These are phyloP conservation scores for Acronicta leporina DNA, from an alignment of 2,888 invertebrate species.

Conservation along the genomic window DNA sequence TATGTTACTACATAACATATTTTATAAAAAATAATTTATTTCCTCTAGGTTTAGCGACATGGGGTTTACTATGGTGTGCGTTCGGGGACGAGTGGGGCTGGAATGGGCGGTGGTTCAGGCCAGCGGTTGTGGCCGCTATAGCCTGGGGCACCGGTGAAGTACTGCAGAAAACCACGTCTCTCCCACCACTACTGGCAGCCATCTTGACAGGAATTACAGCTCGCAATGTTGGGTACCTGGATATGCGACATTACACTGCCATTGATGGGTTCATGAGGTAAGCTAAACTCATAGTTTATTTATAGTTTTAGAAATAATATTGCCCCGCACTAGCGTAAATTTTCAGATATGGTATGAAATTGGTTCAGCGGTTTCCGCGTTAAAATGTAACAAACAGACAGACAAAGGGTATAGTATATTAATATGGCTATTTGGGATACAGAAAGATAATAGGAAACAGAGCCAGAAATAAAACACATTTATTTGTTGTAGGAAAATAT, in stretches of 20 bases:
- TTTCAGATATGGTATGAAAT: no score
- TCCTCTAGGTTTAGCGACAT: slow-evolving; percentile 70
- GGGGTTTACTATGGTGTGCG: slow-evolving; percentile 75
- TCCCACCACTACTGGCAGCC: slow-evolving; percentile 79
- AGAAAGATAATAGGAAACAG: no score
- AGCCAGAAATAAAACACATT: background rate
- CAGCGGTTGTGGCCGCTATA: slow-evolving; percentile 66
- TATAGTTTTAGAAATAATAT: background rate
- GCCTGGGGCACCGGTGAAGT: slow-evolving; percentile 77
- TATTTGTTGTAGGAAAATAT: slow-evolving; percentile 73
- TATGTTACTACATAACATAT: no score
- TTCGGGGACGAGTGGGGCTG: slow-evolving; percentile 77
- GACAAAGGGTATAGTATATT: no score
- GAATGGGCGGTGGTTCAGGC: slow-evolving; percentile 76
- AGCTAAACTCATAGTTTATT: background rate
- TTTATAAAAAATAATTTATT: background rate
- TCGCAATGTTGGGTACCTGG: slow-evolving; percentile 74
- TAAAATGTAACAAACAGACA: no score
- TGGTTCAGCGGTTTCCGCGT: no score
- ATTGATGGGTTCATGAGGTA: slow-evolving; percentile 81
- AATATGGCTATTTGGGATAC: background rate
- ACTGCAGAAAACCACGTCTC: slow-evolving; percentile 69
- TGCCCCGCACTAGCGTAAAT: no score
- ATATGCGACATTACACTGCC: slow-evolving; percentile 76
- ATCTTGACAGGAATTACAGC: slow-evolving; percentile 78